Base-by-base conservation (phyloP, 2,888 invertebrate species). In the Plusia festucae region DNA sequence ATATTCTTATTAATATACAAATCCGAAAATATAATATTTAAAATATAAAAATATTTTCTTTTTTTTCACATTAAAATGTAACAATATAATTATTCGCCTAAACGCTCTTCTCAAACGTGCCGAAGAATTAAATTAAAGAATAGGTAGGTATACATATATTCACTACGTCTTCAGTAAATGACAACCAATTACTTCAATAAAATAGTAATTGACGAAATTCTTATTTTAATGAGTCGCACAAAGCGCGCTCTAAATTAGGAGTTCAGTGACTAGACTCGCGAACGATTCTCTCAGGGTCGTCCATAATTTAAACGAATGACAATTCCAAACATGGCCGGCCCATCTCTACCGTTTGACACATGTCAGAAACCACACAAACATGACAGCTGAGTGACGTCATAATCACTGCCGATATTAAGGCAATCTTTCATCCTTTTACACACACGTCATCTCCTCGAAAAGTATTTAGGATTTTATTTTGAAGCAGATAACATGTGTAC, bases 321-420 rank as follows among this genome's bases (percentile, higher is more conserved):
- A 71, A 60, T 63, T 54, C 62, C 66, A 44, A 53, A 67, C 15
- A 24, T 22, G 34, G 18, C 24, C 27, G 44, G 59, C 62, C 54
- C 60, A 62, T 71, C 56, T 73, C 56, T 68, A 55, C 16, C 34
- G 65, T 75, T 74, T 78, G 78, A 73, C 76, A 81, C 65, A 60
- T 81, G 77, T 73, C 78, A 79, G 55, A 69, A 49, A 7, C 49
- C 64, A 70, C 65, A 59, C 61, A 30, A 65, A 79, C 58, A 56
- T 32, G 64, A 62, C 54, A 57, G 18, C 27, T 65, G 67, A 77
- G 63, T 70, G 77, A 77, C 69, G 79, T 70, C 63, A 65, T 51
- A 67, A 67, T 73, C 66, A 54, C 56, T 67, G 24, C 58, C 65
- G 55, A 70, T 76, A 73, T 75, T 75, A 70, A 34, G 56, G 65